Base-by-base conservation (phyloP, 2,888 invertebrate species). In the Galeopsomyia nigrocyanea region DNA sequence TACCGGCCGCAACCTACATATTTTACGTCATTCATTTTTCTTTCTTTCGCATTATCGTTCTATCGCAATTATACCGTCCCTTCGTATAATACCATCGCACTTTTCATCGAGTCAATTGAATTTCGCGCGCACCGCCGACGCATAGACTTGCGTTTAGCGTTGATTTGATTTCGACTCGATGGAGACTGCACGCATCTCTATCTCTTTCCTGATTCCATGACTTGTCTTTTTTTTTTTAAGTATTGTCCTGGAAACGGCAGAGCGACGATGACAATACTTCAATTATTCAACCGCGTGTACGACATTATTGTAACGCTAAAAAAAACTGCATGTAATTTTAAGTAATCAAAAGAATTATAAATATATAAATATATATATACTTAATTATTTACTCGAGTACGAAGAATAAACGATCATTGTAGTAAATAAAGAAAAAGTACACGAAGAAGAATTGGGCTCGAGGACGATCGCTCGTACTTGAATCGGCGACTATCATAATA, bases 41-140 rank as follows among this genome's bases (percentile, higher is more conserved):
- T 39, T 26, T 26, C 51, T 46, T 19, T 53, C 50, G 39, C 31
- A 63, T 22, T 46, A 21, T 47, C 21, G 21, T 50, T 16, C 53
- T n/a, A 58, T 47, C 64, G 55, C 47, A 58, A n/a, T 13, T 75
- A 73, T 74, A n/a, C n/a, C 74, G 73, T 75, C 74, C 71, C 73
- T 71, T 73, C 72, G 75, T 78, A n/a, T n/a, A n/a, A n/a, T n/a
- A 77, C 65, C 22, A 21, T 68, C 71, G 82, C 84, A 85, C 85
- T 86, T 85, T 86, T 82, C 85, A 86, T 84, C 82, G 85, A 83
- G 82, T 85, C 85, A 79, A 74, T 82, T 81, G 82, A 83, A 83
- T 79, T 56, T 57, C 63, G 75, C 73, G 75, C 39, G 74, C 61
- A 65, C 58, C 58, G 71, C 71, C 75, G 50, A 47, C 68, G 64